Evolutionary conservation across 2,888 invertebrate genomes (phyloP).

Genomic region (Clanis bilineata): DNA sequence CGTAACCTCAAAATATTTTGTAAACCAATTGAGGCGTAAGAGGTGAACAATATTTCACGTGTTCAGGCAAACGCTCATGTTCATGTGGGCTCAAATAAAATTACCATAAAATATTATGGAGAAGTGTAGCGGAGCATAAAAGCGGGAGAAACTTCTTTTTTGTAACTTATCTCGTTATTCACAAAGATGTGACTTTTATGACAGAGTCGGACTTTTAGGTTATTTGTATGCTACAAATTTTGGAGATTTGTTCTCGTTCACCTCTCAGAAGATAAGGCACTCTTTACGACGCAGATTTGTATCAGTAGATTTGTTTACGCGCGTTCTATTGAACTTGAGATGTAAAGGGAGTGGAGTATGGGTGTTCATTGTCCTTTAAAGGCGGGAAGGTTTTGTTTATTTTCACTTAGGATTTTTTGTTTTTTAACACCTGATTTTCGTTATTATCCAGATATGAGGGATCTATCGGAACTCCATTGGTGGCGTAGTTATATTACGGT

Average conservation of each 20-base stretch:
- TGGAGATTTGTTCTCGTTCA: constrained; percentile 50
- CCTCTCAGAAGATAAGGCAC: constrained; percentile 41
- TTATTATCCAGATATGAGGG: no score
- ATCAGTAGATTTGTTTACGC: constrained; percentile 42
- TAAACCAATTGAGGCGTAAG: constrained; percentile 29
- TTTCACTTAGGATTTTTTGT: background rate
- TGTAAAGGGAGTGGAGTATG: background rate
- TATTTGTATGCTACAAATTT: constrained; percentile 66
- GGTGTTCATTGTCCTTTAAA: background rate
- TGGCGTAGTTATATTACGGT: no score
- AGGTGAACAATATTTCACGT: constrained; percentile 34
- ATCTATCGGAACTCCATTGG: no score
- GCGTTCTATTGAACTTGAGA: constrained; percentile 19
- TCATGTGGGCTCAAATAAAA: constrained; percentile 63
- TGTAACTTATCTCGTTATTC: constrained; percentile 74
- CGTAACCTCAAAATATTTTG: background rate
- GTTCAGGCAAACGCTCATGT: constrained; percentile 40
- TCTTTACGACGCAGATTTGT: constrained; percentile 40
- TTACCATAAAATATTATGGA: constrained; percentile 68
- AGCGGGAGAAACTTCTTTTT: constrained; percentile 61
- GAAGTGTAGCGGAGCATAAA: constrained; percentile 62
- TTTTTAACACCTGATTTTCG: background rate
- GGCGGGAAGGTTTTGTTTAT: background rate
- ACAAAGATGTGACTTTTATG: constrained; percentile 75
- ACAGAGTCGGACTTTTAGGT: constrained; percentile 63